Base-by-base conservation (phyloP, 1,140 invertebrate genomes). In the Pogonus chalceus region DNA sequence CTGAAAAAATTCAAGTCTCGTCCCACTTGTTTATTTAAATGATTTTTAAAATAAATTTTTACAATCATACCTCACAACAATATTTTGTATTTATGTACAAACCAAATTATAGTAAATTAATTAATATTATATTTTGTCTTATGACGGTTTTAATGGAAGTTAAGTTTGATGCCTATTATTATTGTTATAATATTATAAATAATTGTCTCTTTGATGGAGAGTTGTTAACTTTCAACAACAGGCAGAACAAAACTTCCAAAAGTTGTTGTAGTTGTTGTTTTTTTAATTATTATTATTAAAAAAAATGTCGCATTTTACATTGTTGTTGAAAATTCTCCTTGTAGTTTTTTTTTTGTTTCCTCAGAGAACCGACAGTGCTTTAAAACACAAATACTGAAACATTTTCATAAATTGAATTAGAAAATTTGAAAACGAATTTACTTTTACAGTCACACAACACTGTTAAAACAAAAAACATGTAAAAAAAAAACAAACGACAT, bases 11-110 rank as follows among this genome's bases (percentile, higher is more conserved):
- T 14, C 23, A 51, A 26, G 23, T 51, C 49, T 24, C 26, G 23
- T 51, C 49, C 49, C 49, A 51, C 21, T n/a, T 51, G 26, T 51
- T 51, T 51, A 51, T 51, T 51, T 2, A 26, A 24, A 24, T 24
- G 23, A 31, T 10, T 7, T 18, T 12, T 9, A 18, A 43, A 43
- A 10, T n/a, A n/a, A 9, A 43, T 43, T 43, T 43, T 43, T 43
- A 43, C 37, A 43, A 43, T 43, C 37, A 43, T 43, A 43, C 37
- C 37, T 43, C 37, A 43, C 18, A 43, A 43, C 37, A 43, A 43
- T 43, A 18, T 43, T n/a, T 7, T 43, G 18, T 43, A 7, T 7
- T 31, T 31, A 18, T 43, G 18, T 43, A 43, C 37, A 43, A 43
- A 43, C 37, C 37, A 43, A 18, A 9, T 12, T 10, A 43, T 12